Conservation (phyloP, 2,113 vertebrate genomes). For the Protomyctophum bolini region DNA sequence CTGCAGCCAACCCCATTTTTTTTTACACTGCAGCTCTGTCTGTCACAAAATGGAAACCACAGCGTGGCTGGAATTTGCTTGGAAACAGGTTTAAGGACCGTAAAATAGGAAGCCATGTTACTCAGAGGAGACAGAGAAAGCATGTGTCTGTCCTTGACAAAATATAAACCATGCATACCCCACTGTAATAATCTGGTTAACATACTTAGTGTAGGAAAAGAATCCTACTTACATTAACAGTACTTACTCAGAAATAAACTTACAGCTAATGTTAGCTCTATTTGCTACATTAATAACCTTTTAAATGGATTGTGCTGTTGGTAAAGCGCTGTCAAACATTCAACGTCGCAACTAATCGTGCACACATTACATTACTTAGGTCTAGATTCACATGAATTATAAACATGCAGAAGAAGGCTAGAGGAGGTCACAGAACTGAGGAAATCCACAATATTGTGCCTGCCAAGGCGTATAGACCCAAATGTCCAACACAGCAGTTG, state of each 20-base stretch:
- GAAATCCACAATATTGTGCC: slow-evolving; percentile 56
- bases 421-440: slow-evolving; percentile 39
- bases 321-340: slow-evolving; percentile 2
- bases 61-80: slow-evolving; percentile 72
- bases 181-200: not conserved
- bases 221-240: no score
- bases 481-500: slow-evolving; percentile 32
- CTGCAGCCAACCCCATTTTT: slow-evolving; percentile 71
- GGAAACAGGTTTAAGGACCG: slow-evolving; percentile 62
- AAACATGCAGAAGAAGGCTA: slow-evolving; percentile 36
- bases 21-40: slow-evolving; percentile 65
- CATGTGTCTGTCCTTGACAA: slow-evolving; percentile 19
- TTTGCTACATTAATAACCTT: no score
- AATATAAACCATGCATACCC: not conserved
- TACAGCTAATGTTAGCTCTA: no score
- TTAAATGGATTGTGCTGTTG: not conserved
- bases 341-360: slow-evolving; percentile 31
- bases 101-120: slow-evolving; percentile 27
- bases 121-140: slow-evolving; percentile 31
- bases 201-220: no score
- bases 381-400: slow-evolving; percentile 49
- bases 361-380: slow-evolving; percentile 52
- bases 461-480: slow-evolving; percentile 31
- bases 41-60: slow-evolving; percentile 74
- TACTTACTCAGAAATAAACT: no score